A percentile compares a stretch with the other conserved stretches of the same genome.
Evolutionary conservation across 1,140 invertebrate species (phyloP).

Genomic region (Drosophila pruinosa): DNA sequence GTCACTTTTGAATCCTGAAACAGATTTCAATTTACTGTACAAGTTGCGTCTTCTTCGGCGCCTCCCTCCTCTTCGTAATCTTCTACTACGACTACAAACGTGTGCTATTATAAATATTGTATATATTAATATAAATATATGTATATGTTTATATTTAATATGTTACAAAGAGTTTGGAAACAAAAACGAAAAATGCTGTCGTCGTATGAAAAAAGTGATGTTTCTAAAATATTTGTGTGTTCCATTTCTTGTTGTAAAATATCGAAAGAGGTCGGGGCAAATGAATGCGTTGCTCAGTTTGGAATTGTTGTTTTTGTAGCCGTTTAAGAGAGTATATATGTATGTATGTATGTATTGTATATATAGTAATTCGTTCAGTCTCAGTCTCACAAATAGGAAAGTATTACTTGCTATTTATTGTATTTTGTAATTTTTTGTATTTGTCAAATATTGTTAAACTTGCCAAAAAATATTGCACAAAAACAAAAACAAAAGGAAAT

Average conservation of each 20-base stretch:
- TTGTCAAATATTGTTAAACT: background rate
- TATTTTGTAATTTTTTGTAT: slow-evolving; percentile 1
- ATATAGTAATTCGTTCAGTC: slow-evolving; percentile 76
- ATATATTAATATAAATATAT: slow-evolving; percentile 11
- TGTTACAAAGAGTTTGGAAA: slow-evolving; percentile 25
- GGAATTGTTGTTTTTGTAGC: background rate
- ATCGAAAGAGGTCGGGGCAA: slow-evolving; percentile 25
- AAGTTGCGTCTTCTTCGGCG: slow-evolving; percentile 56
- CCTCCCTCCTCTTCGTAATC: background rate
- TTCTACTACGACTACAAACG: slow-evolving; percentile 31
- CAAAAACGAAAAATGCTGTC: slow-evolving; percentile 1
- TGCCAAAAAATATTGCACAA: slow-evolving; percentile 9
- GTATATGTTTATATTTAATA: slow-evolving; percentile 4
- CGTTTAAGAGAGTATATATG: background rate
- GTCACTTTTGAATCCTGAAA: slow-evolving; percentile 79
- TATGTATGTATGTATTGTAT: slow-evolving; percentile 58
- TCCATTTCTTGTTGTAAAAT: slow-evolving; percentile 18
- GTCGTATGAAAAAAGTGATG: background rate
- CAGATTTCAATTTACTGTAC: slow-evolving; percentile 78
- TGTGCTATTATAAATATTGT: slow-evolving; percentile 35
- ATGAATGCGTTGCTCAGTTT: slow-evolving; percentile 5
- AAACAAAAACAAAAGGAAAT: slow-evolving; percentile 28
- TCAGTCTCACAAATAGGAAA: slow-evolving; percentile 78
- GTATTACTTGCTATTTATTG: slow-evolving; percentile 57
- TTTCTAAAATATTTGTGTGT: background rate